phyloP scores from a whole-genome alignment of 2,888 invertebrate species.

The Epiblema foenella region DNA sequence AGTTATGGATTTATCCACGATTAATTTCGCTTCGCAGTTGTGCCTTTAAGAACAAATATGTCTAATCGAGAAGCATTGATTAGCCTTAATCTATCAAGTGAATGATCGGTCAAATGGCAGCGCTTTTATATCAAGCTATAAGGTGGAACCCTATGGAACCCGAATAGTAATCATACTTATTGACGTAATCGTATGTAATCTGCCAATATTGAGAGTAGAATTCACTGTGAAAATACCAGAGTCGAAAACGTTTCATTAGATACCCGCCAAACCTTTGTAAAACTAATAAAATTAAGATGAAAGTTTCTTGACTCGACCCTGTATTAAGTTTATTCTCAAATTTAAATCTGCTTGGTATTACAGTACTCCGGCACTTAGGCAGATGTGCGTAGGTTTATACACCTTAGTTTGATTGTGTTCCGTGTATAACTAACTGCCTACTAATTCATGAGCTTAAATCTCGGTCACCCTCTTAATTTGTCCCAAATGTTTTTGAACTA shows the following conservation, averaged over 20 bases:
- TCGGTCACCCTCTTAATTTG: constrained; percentile 9
- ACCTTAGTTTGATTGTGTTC: not conserved
- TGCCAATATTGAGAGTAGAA: not conserved
- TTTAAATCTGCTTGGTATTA: not conserved
- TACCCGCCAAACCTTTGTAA: not conserved
- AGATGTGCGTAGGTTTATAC: not conserved
- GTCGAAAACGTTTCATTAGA: not conserved
- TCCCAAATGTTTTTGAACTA: constrained; percentile 15
- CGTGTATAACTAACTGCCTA: constrained; percentile 6
- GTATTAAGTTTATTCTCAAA: not conserved
- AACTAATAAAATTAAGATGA: no score
- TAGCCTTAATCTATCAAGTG: constrained; percentile 8
- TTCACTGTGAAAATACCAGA: not conserved
- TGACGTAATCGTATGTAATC: not conserved
- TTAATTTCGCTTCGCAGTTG: constrained; percentile 12
- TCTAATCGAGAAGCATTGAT: not conserved
- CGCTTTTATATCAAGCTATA: not conserved
- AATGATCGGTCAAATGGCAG: not conserved
- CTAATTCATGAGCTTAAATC: not conserved
- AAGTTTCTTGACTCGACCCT: not conserved
- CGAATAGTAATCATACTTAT: not conserved
- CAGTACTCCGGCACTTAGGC: not conserved
- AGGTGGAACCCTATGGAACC: not conserved
- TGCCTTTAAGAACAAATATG: constrained; percentile 19
- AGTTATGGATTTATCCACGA: constrained; percentile 2